Conservation (phyloP, 2,888 invertebrate genomes). For the Torymus aiolomorphi region DNA sequence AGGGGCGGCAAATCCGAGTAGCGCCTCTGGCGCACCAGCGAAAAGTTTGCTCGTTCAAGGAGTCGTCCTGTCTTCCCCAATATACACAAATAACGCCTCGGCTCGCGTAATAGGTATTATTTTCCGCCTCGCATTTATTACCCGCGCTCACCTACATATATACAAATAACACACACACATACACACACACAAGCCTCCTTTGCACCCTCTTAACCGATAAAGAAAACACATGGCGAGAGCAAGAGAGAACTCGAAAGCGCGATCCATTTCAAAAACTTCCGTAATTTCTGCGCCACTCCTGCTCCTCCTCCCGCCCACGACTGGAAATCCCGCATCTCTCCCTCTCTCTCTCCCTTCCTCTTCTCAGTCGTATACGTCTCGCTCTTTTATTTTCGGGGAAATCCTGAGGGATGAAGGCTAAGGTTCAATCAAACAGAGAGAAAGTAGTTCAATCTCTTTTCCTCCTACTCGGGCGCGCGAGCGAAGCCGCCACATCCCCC, state of each 20-base stretch:
- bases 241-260: conserved; percentile 1
- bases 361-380: conserved; percentile 21
- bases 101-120: conserved; percentile 27
- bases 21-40: too few species aligned
- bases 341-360: not conserved
- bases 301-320: not conserved
- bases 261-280: conserved; percentile 46
- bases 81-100: not conserved
- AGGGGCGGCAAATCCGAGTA: too few species aligned
- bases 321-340: not conserved
- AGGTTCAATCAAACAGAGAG: conserved; percentile 49
- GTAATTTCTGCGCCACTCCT: conserved; percentile 23
- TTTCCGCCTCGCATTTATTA: conserved; percentile 9
- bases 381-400: conserved; percentile 47
- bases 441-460: conserved; percentile 51
- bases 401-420: conserved; percentile 49
- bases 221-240: not conserved
- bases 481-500: conserved; percentile 5
- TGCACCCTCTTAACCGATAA: conserved; percentile 26
- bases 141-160: not conserved
- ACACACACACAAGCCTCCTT: conserved; percentile 4
- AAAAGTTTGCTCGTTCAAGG: too few species aligned
- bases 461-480: too few species aligned
- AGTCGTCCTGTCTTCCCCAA: too few species aligned
- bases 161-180: too few species aligned